phyloP scores from a whole-genome alignment of 2,888 invertebrate genomes.

The Scaptomyza parva region DNA sequence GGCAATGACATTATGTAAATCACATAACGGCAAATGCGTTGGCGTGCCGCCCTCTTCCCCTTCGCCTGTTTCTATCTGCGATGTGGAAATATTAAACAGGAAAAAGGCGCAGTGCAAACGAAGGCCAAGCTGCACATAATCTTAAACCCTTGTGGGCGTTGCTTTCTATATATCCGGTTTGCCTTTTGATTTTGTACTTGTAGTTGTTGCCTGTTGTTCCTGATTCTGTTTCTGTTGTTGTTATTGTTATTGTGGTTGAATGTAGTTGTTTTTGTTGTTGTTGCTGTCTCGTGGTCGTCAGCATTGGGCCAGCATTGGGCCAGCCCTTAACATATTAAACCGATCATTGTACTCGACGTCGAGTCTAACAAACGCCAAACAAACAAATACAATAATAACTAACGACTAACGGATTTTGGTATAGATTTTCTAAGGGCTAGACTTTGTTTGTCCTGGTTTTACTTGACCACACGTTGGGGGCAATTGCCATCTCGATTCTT shows the following conservation, averaged over 20 bases:
- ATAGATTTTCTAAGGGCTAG: slow-evolving; percentile 27
- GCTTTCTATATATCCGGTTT: slow-evolving; percentile 36
- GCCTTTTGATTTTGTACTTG: slow-evolving; percentile 54
- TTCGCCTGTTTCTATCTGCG: slow-evolving; percentile 10
- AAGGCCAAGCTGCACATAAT: slow-evolving; percentile 52
- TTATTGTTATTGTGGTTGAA: slow-evolving; percentile 27
- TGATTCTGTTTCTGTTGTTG: slow-evolving; percentile 17
- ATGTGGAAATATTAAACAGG: slow-evolving; percentile 72
- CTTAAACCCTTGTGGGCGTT: slow-evolving; percentile 44
- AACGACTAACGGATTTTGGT: slow-evolving; percentile 24
- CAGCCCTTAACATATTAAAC: slow-evolving; percentile 82
- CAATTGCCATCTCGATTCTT: slow-evolving; percentile 13
- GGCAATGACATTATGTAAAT: slow-evolving; percentile 83
- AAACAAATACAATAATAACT: slow-evolving; percentile 49
- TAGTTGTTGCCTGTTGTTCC: slow-evolving; percentile 19
- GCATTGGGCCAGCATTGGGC: slow-evolving; percentile 27
- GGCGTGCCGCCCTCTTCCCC: slow-evolving; percentile 22
- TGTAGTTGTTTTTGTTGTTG: slow-evolving; percentile 18
- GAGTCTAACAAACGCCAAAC: slow-evolving; percentile 57
- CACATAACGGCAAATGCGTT: slow-evolving; percentile 54
- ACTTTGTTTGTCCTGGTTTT: slow-evolving; percentile 42
- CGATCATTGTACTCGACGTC: slow-evolving; percentile 83
- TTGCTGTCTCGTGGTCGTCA: slow-evolving; percentile 29
- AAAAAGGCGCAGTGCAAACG: slow-evolving; percentile 55
- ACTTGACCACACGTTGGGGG: neutral